Conservation (phyloP, 1,140 invertebrate genomes). For the Orius insidiosus region DNA sequence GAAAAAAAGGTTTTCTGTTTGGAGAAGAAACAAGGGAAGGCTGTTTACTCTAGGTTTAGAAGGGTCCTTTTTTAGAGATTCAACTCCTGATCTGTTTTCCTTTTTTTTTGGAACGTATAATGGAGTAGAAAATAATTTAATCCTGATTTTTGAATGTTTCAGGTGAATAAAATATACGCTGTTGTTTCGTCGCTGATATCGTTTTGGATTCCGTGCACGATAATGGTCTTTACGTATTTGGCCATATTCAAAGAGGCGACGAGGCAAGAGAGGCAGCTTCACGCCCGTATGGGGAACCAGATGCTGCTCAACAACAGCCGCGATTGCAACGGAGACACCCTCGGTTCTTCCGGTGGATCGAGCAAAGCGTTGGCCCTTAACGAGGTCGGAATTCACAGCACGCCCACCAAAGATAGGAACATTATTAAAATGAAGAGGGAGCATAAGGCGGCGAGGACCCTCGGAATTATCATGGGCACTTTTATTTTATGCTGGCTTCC, state of each 20-base stretch:
- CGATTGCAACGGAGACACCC: conserved; percentile 39
- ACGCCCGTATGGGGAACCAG: conserved; percentile 57
- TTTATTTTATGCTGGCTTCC: conserved; percentile 92
- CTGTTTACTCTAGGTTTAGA: too few relatives aligned
- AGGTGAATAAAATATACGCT: conserved; percentile 61
- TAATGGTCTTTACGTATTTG: conserved; percentile 85
- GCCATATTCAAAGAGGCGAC: conserved; percentile 83
- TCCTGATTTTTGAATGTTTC: conserved; percentile 35
- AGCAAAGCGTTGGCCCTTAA: conserved; percentile 49
- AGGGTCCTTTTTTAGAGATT: too few relatives aligned
- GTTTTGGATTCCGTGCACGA: conserved; percentile 90
- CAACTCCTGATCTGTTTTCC: too few relatives aligned
- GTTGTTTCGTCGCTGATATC: conserved; percentile 84
- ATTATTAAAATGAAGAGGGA: conserved; percentile 83
- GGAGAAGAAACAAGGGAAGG: too few relatives aligned
- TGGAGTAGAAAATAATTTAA: too few relatives aligned
- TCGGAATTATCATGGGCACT: conserved; percentile 83
- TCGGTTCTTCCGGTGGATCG: conserved; percentile 31
- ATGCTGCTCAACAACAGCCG: conserved; percentile 52
- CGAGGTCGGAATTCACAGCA: conserved; percentile 53
- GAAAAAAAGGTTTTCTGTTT: too few relatives aligned
- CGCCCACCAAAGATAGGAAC: conserved; percentile 71
- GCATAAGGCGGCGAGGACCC: conserved; percentile 88
- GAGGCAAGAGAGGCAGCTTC: conserved; percentile 75
- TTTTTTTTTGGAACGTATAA: too few relatives aligned